phyloP scores from a whole-genome alignment of 2,797 vertebrate species.

The Chromobotia macracanthus region DNA sequence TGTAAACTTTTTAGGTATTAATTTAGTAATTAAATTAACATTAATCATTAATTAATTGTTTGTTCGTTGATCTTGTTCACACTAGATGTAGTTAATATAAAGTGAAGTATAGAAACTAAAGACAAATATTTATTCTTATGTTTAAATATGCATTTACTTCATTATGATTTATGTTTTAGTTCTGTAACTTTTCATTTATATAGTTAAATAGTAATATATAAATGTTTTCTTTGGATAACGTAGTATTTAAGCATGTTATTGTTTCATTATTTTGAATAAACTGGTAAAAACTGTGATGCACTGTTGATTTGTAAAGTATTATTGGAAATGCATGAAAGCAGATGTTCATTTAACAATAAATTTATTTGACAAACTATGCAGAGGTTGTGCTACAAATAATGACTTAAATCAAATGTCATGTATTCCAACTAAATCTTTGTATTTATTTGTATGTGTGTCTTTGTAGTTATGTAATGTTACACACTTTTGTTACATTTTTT shows the following conservation, averaged over 20 bases:
- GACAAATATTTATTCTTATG: conserved; percentile 1
- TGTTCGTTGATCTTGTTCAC: not conserved
- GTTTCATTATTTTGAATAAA: not conserved
- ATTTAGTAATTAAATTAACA: too few species aligned
- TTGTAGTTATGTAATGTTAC: too few species aligned
- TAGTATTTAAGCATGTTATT: not conserved
- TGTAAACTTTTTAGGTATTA: too few species aligned
- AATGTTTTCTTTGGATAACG: not conserved
- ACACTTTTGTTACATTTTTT: too few species aligned
- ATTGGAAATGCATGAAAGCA: too few species aligned
- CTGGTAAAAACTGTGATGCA: not conserved
- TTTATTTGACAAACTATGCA: too few species aligned
- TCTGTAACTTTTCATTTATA: not conserved
- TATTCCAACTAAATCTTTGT: too few species aligned
- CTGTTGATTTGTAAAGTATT: not conserved
- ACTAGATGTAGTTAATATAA: not conserved
- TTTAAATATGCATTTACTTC: not conserved
- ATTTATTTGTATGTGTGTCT: too few species aligned
- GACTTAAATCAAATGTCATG: too few species aligned
- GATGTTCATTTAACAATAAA: too few species aligned
- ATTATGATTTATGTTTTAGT: not conserved
- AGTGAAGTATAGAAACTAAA: not conserved
- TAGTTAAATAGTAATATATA: not conserved
- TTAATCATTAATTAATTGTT: not conserved
- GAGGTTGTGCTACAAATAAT: too few species aligned